Evolutionary conservation across 2,113 vertebrate species (phyloP).

Genomic region (Ariopsis seemanni): DNA sequence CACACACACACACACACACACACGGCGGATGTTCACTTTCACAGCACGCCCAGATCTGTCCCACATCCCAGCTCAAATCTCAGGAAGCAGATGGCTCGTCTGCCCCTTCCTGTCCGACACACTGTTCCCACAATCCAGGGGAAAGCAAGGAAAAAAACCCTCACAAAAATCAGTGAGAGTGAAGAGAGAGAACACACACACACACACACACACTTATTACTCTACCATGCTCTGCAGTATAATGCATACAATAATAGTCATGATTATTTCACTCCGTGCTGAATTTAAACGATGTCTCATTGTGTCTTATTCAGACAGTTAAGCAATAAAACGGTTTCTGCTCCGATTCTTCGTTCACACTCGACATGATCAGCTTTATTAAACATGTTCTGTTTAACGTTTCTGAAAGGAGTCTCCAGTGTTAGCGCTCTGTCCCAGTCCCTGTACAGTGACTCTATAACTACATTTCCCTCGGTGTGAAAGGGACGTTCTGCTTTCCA

Average conservation of each 20-base stretch:
- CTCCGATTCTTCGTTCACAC: neutral
- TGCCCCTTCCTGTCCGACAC: slow-evolving; percentile 54
- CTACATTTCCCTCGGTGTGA: neutral
- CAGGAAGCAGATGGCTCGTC: slow-evolving; percentile 58
- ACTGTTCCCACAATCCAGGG: slow-evolving; percentile 22
- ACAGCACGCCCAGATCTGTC: neutral
- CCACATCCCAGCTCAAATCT: slow-evolving; percentile 48
- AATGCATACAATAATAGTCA: neutral
- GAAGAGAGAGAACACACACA: neutral
- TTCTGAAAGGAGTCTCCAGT: neutral
- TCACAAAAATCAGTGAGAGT: neutral
- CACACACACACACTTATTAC: neutral
- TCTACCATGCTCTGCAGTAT: neutral
- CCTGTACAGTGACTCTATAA: neutral
- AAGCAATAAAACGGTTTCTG: neutral
- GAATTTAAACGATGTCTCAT: neutral
- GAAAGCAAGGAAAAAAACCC: neutral
- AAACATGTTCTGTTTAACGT: neutral
- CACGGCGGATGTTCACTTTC: slow-evolving; percentile 37
- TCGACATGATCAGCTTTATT: neutral
- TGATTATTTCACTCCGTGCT: neutral
- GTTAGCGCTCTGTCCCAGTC: neutral
- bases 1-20: neutral
- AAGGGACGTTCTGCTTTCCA: neutral
- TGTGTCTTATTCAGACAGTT: neutral